Evolutionary conservation across 1,140 invertebrate species (phyloP), one percentile per base, ranked within the genome.

Genomic region (Zaprionus taronus): DNA sequence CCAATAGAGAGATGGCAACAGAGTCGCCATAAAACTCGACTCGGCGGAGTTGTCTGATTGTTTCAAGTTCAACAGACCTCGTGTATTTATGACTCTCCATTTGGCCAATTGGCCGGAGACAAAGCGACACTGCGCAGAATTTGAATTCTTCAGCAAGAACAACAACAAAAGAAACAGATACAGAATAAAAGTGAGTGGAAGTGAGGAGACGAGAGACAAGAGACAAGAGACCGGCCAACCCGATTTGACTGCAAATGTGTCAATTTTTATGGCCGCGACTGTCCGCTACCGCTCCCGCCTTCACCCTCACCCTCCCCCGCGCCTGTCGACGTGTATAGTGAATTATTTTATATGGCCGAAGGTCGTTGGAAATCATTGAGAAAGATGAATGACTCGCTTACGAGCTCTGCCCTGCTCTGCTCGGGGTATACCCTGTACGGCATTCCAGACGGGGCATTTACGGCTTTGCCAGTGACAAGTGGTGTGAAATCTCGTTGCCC

Each of bases 301-400:
- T 31, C 11, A n/a, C 41, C 56, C 11, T 49, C 14, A 14, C 41
- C 66, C 11, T 34, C 14, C 7, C 28, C 12, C n/a, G 5, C 7
- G 15, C 12, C 65, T 26, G 24, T 20, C 26, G 47, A 70, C 60
- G 63, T 80, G 55, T 65, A 69, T 84, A 77, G 68, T 85, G 68
- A 79, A 72, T 49, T 76, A 82, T 85, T 81, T 81, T 70, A 81
- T 71, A 73, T 56, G 66, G 47, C 64, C 68, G 75, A 86, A 85
- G 82, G 82, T 85, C 82, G 75, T 76, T 55, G 44, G 38, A 55
- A 63, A 41, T 68, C 55, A 72, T 34, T 56, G 24, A 34, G 53
- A 68, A 47, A 63, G 62, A 66, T 55, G 49, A 66, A 66, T 56
- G 64, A 56, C 22, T 56, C 64, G 51, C 51, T 56, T 31, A 66